Evolutionary conservation across 2,888 invertebrate genomes (phyloP).

Genomic region (Drosophila lacicola): DNA sequence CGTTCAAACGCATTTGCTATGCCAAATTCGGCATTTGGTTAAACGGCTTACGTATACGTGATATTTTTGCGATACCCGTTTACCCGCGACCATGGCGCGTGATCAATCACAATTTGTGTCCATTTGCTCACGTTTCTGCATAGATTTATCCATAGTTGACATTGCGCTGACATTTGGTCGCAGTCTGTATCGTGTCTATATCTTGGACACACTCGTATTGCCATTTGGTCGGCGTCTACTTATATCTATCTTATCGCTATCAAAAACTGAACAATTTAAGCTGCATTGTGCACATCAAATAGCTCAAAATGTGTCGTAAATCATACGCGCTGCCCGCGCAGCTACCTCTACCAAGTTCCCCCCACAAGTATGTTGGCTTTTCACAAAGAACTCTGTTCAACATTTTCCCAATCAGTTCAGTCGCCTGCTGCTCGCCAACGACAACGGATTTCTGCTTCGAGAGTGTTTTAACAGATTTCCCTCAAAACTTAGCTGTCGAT

Average conservation of each 20-base stretch:
- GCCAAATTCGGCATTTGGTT: slow-evolving; percentile 38
- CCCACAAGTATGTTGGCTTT: slow-evolving; percentile 1
- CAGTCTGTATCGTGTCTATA: slow-evolving; percentile 28
- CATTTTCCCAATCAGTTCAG: slow-evolving; percentile 42
- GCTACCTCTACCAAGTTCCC: not conserved
- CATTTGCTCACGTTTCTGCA: slow-evolving; percentile 49
- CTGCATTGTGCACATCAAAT: slow-evolving; percentile 67
- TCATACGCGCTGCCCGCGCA: slow-evolving; percentile 11
- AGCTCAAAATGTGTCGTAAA: slow-evolving; percentile 46
- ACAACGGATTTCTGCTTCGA: slow-evolving; percentile 32
- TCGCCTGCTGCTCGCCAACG: slow-evolving; percentile 50
- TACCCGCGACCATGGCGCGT: not conserved
- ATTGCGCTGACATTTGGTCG: slow-evolving; percentile 23
- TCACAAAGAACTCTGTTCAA: slow-evolving; percentile 6
- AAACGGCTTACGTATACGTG: slow-evolving; percentile 46
- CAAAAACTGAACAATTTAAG: slow-evolving; percentile 68
- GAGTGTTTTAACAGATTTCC: slow-evolving; percentile 8
- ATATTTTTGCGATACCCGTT: slow-evolving; percentile 24
- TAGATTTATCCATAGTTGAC: slow-evolving; percentile 49
- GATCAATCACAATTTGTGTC: slow-evolving; percentile 46
- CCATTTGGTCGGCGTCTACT: slow-evolving; percentile 35
- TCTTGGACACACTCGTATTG: slow-evolving; percentile 33
- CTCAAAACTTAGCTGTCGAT: slow-evolving; percentile 19
- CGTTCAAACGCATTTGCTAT: slow-evolving; percentile 40
- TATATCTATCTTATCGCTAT: slow-evolving; percentile 69